phyloP scores from a whole-genome alignment of 2,113 vertebrate genomes.

The Platichthys stellatus region DNA sequence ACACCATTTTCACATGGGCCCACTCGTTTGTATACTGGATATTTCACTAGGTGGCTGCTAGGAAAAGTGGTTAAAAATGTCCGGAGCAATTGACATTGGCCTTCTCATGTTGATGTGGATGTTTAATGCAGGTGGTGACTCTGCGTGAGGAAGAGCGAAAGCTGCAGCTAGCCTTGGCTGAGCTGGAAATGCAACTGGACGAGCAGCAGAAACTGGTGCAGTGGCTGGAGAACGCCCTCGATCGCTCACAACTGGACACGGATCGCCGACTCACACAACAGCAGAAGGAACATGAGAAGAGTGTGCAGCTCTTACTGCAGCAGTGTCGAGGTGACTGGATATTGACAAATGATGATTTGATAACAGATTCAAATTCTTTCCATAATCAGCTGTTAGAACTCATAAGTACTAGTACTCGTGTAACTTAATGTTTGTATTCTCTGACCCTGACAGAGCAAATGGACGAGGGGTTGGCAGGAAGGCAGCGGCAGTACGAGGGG shows the following conservation, averaged over 20 bases:
- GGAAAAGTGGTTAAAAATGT: no score
- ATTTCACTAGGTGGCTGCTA: no score
- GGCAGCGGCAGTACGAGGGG: conserved; percentile 90
- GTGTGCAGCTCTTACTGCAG: conserved; percentile 90
- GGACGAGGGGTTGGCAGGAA: conserved; percentile 89
- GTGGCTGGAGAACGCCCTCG: conserved; percentile 92
- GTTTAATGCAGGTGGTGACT: conserved; percentile 88
- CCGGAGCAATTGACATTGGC: no score
- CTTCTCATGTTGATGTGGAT: not conserved
- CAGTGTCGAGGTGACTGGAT: conserved; percentile 87
- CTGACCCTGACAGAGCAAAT: conserved; percentile 86
- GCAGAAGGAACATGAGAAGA: conserved; percentile 95
- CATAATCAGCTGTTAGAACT: not conserved
- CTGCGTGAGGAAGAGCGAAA: conserved; percentile 95
- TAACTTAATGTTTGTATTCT: not conserved
- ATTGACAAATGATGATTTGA: not conserved
- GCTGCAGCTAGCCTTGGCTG: conserved; percentile 90
- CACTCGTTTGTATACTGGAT: no score
- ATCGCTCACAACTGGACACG: conserved; percentile 91
- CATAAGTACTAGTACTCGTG: not conserved
- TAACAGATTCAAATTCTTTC: not conserved
- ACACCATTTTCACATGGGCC: no score
- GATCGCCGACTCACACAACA: conserved; percentile 94
- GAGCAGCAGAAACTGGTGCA: conserved; percentile 91
- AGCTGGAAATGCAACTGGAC: conserved; percentile 94